Conservation (phyloP, 2,797 vertebrate genomes). For the Myotis findleyi region DNA sequence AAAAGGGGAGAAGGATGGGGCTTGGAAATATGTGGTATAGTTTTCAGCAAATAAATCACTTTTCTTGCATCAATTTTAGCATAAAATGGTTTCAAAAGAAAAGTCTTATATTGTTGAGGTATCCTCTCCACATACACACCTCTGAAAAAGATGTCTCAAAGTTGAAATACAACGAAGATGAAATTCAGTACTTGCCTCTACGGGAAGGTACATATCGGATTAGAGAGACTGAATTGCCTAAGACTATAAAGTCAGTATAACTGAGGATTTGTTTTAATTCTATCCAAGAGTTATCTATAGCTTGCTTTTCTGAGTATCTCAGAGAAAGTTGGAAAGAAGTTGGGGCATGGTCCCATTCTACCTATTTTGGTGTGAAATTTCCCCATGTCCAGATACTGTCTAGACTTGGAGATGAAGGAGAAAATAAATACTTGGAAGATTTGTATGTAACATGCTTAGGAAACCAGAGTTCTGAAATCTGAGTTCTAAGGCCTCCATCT, state of each 20-base stretch:
- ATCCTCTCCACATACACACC: not conserved
- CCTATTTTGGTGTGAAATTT: not conserved
- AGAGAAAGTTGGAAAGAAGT: not conserved
- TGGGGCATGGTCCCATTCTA: not conserved
- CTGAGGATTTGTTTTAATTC: not conserved
- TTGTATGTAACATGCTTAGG: not conserved
- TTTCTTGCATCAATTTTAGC: not conserved
- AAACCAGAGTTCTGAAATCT: not conserved
- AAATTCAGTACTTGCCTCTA: not conserved
- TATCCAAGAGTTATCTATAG: not conserved
- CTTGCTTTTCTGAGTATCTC: not conserved
- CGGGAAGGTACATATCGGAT: not conserved
- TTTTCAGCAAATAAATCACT: slow-evolving; percentile 12
- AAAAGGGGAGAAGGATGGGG: not conserved
- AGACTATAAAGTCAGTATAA: not conserved
- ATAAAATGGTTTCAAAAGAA: not conserved
- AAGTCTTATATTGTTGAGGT: not conserved
- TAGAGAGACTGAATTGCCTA: not conserved
- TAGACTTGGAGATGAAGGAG: not conserved
- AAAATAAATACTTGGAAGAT: not conserved
- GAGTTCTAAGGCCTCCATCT: not conserved
- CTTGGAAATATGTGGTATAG: not conserved
- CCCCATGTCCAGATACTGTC: not conserved
- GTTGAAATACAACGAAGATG: not conserved
- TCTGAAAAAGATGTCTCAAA: not conserved